These are phyloP conservation scores for Grantiella picta DNA, from an alignment of 2,113 vertebrate species.

Conservation along the genomic window DNA sequence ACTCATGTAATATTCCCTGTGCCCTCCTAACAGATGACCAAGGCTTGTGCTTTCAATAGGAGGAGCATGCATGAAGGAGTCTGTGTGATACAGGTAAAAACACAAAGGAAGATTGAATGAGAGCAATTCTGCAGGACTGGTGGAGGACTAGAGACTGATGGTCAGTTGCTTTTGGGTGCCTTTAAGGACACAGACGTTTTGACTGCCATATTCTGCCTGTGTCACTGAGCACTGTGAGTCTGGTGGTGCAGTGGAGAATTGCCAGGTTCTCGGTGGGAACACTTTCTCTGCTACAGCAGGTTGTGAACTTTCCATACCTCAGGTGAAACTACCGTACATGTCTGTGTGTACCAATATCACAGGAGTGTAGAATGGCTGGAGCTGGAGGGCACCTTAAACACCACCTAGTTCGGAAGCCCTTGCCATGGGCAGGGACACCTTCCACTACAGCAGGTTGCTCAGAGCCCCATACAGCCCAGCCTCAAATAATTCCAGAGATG, in stretches of 20 bases:
- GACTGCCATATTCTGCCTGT: background rate
- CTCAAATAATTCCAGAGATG: background rate
- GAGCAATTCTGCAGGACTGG: background rate
- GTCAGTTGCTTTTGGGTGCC: background rate
- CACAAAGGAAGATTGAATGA: background rate
- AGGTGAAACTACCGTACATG: background rate
- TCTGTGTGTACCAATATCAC: background rate
- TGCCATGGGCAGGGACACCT: background rate
- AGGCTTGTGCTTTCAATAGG: background rate
- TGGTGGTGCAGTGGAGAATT: background rate
- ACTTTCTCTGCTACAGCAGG: background rate
- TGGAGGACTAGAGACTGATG: background rate
- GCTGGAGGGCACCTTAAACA: background rate
- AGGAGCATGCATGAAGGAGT: background rate
- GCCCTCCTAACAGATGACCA: background rate
- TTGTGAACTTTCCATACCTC: background rate
- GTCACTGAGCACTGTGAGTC: fast-evolving
- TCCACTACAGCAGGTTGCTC: background rate
- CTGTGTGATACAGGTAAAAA: background rate
- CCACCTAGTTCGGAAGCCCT: background rate
- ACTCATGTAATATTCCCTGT: background rate
- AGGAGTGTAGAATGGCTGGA: background rate
- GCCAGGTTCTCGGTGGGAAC: background rate
- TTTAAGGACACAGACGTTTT: background rate
- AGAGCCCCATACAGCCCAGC: background rate